Evolutionary conservation across 2,888 invertebrate genomes (phyloP).

Genomic region (Tetragonisca angustula): DNA sequence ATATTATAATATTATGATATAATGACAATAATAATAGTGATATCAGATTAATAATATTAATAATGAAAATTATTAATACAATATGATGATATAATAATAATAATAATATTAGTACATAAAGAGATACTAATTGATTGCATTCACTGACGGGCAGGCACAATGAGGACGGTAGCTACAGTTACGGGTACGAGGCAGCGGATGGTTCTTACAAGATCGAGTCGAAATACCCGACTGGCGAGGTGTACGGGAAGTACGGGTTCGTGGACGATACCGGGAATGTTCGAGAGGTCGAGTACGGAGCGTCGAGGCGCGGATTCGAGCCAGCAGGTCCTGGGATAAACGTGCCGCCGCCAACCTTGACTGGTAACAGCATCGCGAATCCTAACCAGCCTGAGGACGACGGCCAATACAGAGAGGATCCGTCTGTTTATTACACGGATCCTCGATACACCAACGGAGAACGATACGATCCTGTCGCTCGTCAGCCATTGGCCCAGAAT

Average conservation of each 20-base stretch:
- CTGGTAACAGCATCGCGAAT: constrained; percentile 84
- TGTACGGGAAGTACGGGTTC: constrained; percentile 96
- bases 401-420: constrained; percentile 94
- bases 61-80: too few relatives aligned
- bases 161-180: constrained; percentile 95
- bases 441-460: constrained; percentile 86
- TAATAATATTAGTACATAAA: too few relatives aligned
- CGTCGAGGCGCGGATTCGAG: constrained; percentile 92
- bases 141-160: constrained; percentile 87
- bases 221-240: constrained; percentile 92
- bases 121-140: neutral
- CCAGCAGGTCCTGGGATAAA: constrained; percentile 91
- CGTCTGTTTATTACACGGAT: constrained; percentile 90
- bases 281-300: constrained; percentile 94
- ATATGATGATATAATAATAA: too few relatives aligned
- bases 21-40: too few relatives aligned
- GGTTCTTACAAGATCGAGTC: constrained; percentile 95
- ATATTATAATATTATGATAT: too few relatives aligned
- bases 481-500: constrained; percentile 77
- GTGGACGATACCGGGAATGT: constrained; percentile 91
- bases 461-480: constrained; percentile 79
- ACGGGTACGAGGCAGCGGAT: constrained; percentile 94
- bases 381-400: constrained; percentile 90
- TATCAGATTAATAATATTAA: too few relatives aligned
- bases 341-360: constrained; percentile 92